Conservation (phyloP, 2,888 invertebrate genomes). For the Drosophila imparisetae region DNA sequence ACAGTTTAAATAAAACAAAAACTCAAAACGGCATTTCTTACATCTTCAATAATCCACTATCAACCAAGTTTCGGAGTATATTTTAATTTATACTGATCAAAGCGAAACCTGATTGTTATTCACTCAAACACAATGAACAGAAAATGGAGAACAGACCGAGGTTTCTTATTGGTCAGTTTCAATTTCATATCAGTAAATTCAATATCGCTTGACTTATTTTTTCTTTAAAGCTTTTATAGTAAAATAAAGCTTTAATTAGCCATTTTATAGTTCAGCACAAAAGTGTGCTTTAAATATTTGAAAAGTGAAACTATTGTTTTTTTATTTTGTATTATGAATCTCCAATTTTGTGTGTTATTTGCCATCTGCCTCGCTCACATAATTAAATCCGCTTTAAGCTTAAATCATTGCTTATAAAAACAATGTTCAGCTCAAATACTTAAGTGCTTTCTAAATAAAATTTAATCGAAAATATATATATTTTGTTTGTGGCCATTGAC, state of each 20-base stretch:
- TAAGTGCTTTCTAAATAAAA: constrained; percentile 1
- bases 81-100: not conserved
- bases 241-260: constrained; percentile 47
- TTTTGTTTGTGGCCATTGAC: constrained; percentile 40
- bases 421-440: not conserved
- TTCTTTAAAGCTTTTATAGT: constrained; percentile 43
- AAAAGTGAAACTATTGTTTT: not conserved
- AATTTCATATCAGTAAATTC: constrained; percentile 14
- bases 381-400: not conserved
- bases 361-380: not conserved
- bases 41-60: not conserved
- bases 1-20: not conserved
- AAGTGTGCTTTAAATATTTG: constrained; percentile 56
- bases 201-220: constrained; percentile 9
- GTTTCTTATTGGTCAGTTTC: constrained; percentile 40
- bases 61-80: not conserved
- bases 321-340: not conserved
- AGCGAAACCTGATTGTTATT: not conserved
- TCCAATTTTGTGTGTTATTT: not conserved
- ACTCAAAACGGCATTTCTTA: not conserved
- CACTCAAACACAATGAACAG: not conserved
- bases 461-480: constrained; percentile 1
- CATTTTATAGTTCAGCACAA: constrained; percentile 44
- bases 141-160: constrained; percentile 42
- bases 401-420: not conserved